Conservation (phyloP, 2,888 invertebrate genomes). For the Reticulitermes lucifugus region DNA sequence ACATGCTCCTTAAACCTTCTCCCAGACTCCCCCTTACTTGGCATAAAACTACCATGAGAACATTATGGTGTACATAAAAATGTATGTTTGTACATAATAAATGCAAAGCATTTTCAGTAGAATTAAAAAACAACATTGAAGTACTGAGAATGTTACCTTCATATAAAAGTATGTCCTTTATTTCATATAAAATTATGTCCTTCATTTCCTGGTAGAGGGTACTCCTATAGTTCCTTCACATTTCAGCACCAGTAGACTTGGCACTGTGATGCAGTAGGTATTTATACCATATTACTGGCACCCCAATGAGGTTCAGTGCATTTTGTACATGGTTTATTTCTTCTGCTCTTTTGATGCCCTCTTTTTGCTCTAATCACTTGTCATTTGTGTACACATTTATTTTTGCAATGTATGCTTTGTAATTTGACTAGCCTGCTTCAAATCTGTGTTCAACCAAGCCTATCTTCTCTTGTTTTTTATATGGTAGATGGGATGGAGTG, state of each 20-base stretch:
- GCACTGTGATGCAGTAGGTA: constrained; percentile 22
- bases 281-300: constrained; percentile 7
- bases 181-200: constrained; percentile 43
- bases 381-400: constrained; percentile 51
- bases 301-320: not conserved
- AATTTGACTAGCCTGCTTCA: constrained; percentile 57
- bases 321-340: constrained; percentile 35
- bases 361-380: constrained; percentile 51
- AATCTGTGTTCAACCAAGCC: not conserved
- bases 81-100: constrained; percentile 67
- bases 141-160: not conserved
- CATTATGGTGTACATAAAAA: constrained; percentile 63
- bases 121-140: constrained; percentile 51
- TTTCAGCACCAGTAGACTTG: not conserved
- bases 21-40: constrained; percentile 37
- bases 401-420: constrained; percentile 43
- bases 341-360: constrained; percentile 49
- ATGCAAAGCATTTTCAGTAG: constrained; percentile 57
- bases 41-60: constrained; percentile 52
- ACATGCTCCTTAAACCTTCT: constrained; percentile 2
- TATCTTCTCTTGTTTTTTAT: not conserved
- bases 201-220: constrained; percentile 39
- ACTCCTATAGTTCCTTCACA: not conserved
- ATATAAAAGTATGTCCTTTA: constrained; percentile 44
- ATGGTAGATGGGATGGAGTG: constrained; percentile 38